Conservation (phyloP, 2,113 vertebrate genomes). For the Ailurus styani region DNA sequence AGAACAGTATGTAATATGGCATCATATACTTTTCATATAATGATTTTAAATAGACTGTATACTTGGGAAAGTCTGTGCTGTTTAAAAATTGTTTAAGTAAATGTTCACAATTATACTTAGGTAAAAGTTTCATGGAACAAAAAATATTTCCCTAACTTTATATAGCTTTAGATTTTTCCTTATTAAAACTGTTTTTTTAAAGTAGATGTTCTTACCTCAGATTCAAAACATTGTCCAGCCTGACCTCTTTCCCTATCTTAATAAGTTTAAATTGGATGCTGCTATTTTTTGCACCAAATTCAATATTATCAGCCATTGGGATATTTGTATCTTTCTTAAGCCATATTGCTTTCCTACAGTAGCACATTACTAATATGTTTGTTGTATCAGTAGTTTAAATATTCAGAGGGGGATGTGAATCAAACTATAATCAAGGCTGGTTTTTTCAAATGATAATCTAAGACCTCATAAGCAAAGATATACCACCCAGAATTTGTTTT, state of each 20-base stretch:
- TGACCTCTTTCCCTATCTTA: background rate
- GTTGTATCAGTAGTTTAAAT: background rate
- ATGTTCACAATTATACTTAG: background rate
- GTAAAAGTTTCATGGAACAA: background rate
- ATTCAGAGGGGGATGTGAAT: background rate
- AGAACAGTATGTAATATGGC: background rate
- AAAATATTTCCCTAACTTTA: background rate
- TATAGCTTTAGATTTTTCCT: background rate
- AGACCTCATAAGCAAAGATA: background rate
- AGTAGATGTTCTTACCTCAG: background rate
- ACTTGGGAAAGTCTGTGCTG: background rate
- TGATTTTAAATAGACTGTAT: background rate
- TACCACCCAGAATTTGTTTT: background rate
- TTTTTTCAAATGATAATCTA: conserved; percentile 1
- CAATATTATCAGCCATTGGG: background rate
- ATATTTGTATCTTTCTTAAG: background rate
- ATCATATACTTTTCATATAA: background rate
- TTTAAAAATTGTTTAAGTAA: background rate
- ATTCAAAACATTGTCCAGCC: background rate
- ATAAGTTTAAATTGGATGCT: conserved; percentile 15
- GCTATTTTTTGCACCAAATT: background rate
- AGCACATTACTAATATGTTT: background rate
- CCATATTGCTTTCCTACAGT: background rate
- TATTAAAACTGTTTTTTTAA: conserved; percentile 7
- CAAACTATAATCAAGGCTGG: background rate